Evolutionary conservation across 2,113 vertebrate genomes (phyloP).

Genomic region (Psittacula cyanocephala): DNA sequence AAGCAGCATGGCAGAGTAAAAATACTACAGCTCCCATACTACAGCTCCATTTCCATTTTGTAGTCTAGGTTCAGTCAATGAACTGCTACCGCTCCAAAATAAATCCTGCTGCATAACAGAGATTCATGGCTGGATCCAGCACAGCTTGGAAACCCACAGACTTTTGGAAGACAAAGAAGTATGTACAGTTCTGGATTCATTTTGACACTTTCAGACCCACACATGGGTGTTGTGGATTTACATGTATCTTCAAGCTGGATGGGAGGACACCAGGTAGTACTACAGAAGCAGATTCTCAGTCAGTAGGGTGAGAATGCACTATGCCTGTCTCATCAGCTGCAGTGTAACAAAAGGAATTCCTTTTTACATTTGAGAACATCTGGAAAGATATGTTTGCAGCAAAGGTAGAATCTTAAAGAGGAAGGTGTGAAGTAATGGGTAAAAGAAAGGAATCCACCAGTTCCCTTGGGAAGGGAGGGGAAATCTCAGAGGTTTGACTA

Average conservation of each 20-base stretch:
- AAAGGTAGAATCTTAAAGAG: neutral
- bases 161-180: neutral
- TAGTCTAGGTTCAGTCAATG: neutral
- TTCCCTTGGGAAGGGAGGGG: slow-evolving; percentile 13
- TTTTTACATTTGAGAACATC: neutral
- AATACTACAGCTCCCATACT: neutral
- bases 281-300: neutral
- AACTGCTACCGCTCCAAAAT: neutral
- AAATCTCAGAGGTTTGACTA: neutral
- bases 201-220: neutral
- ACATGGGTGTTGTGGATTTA: neutral
- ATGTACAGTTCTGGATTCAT: neutral
- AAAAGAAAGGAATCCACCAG: neutral
- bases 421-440: slow-evolving; percentile 36
- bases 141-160: neutral
- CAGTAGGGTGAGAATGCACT: neutral
- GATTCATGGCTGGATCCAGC: neutral
- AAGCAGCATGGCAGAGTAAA: neutral
- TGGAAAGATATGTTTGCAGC: slow-evolving; percentile 2
- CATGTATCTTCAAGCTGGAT: neutral
- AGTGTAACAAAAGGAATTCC: neutral
- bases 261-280: neutral
- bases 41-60: neutral
- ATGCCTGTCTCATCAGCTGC: neutral
- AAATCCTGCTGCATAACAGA: neutral